Evolutionary conservation across 2,797 vertebrate genomes (phyloP).

Genomic region (Microctenopoma steveboyesi): DNA sequence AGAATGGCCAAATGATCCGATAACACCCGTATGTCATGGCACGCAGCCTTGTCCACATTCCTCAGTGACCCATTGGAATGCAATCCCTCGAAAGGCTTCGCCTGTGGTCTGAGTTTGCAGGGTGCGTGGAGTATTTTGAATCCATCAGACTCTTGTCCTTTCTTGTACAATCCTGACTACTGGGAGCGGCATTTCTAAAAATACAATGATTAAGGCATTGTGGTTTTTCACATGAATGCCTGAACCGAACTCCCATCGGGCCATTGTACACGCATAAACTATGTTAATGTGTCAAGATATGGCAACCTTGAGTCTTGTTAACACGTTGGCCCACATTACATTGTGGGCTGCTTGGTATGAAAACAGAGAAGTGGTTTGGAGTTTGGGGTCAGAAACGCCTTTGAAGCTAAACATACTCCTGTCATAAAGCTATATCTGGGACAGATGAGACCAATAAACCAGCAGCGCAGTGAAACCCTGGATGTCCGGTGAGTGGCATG

Average conservation of each 20-base stretch:
- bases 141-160: slow-evolving; percentile 58
- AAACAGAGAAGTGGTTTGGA: slow-evolving; percentile 57
- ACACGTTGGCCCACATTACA: slow-evolving; percentile 65
- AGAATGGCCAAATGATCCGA: slow-evolving; percentile 63
- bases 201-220: slow-evolving; percentile 65
- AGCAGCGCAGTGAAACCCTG: slow-evolving; percentile 34
- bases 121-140: slow-evolving; percentile 66
- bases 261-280: slow-evolving; percentile 43
- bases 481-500: slow-evolving; percentile 42
- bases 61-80: slow-evolving; percentile 71
- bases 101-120: slow-evolving; percentile 76
- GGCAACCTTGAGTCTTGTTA: slow-evolving; percentile 66
- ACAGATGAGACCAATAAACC: slow-evolving; percentile 63
- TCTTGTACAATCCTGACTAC: slow-evolving; percentile 63
- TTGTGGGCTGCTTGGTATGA: slow-evolving; percentile 62
- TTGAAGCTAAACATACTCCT: slow-evolving; percentile 62
- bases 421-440: slow-evolving; percentile 66
- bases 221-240: slow-evolving; percentile 61
- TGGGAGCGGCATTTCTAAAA: slow-evolving; percentile 66
- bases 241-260: slow-evolving; percentile 44
- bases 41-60: slow-evolving; percentile 69
- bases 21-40: slow-evolving; percentile 70
- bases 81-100: slow-evolving; percentile 70
- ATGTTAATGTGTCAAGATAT: slow-evolving; percentile 70
- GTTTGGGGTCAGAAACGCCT: slow-evolving; percentile 61